phyloP scores from a whole-genome alignment of 2,113 vertebrate genomes.

The Nibea coibor region DNA sequence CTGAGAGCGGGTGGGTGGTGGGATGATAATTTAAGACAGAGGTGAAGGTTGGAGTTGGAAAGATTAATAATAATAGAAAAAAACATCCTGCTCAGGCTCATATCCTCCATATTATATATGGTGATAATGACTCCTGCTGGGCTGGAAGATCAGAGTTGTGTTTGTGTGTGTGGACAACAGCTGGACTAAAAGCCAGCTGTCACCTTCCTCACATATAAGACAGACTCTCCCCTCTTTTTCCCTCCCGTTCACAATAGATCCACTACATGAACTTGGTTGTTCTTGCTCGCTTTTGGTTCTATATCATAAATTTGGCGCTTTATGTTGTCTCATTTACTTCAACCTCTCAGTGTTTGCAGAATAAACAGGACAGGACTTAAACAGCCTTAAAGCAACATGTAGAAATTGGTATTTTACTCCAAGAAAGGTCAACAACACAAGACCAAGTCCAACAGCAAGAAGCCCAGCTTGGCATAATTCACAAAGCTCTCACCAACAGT shows the following conservation, averaged over 20 bases:
- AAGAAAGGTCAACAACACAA: no score
- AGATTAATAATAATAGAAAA: slow-evolving; percentile 35
- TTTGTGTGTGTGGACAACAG: slow-evolving; percentile 55
- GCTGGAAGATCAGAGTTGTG: slow-evolving; percentile 40
- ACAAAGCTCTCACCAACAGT: no score
- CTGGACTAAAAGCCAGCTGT: slow-evolving; percentile 66
- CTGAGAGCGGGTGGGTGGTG: slow-evolving; percentile 27
- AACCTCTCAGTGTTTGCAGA: not conserved
- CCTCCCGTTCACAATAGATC: not conserved
- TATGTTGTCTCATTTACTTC: not conserved
- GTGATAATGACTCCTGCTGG: slow-evolving; percentile 68
- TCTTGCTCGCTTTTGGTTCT: not conserved
- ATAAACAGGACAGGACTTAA: no score
- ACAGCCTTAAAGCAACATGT: not conserved
- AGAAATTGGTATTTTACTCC: no score
- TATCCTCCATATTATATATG: slow-evolving; percentile 40
- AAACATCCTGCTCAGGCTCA: slow-evolving; percentile 13
- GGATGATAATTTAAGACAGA: slow-evolving; percentile 69
- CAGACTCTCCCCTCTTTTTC: slow-evolving; percentile 12
- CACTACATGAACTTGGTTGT: not conserved
- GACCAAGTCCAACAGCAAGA: no score
- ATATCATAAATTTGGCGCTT: not conserved
- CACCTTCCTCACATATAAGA: slow-evolving; percentile 36
- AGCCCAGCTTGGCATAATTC: no score
- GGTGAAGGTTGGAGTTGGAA: slow-evolving; percentile 61